phyloP scores from a whole-genome alignment of 2,797 vertebrate genomes.

The Leptatherina wallacei region DNA sequence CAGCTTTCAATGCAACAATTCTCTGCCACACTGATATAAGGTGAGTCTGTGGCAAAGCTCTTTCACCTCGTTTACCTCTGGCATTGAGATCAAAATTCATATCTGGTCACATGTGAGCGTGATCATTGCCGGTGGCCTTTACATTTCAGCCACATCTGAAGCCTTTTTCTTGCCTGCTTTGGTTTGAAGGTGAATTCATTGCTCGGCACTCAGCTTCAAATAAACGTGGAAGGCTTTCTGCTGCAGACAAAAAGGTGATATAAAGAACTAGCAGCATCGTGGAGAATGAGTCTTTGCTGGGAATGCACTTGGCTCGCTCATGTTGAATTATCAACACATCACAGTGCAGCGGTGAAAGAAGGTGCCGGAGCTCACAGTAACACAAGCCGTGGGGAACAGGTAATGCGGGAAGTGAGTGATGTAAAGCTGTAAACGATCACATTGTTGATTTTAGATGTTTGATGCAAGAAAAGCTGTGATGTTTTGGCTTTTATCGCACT shows the following conservation, averaged over 20 bases:
- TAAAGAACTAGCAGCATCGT: slow-evolving; percentile 9
- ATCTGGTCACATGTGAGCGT: slow-evolving; percentile 51
- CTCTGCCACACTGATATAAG: slow-evolving; percentile 47
- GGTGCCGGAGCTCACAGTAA: slow-evolving; percentile 13
- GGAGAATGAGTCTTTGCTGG: slow-evolving; percentile 3
- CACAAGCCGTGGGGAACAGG: neutral
- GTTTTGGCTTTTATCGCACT: slow-evolving; percentile 15
- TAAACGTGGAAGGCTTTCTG: slow-evolving; percentile 13
- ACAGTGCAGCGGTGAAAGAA: slow-evolving; percentile 13
- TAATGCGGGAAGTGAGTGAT: slow-evolving; percentile 18
- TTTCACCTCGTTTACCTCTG: slow-evolving; percentile 52
- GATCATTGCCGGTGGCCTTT: slow-evolving; percentile 52
- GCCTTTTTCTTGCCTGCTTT: slow-evolving; percentile 19
- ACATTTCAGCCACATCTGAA: slow-evolving; percentile 39
- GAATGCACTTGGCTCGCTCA: slow-evolving; percentile 3
- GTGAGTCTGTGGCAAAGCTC: slow-evolving; percentile 43
- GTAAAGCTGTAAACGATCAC: slow-evolving; percentile 40
- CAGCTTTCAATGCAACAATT: slow-evolving; percentile 66
- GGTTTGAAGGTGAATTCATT: slow-evolving; percentile 38
- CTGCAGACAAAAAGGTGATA: slow-evolving; percentile 4
- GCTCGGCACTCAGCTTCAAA: slow-evolving; percentile 24
- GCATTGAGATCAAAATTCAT: slow-evolving; percentile 62
- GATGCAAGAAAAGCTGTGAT: slow-evolving; percentile 28
- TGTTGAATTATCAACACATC: slow-evolving; percentile 43
- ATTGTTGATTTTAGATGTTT: slow-evolving; percentile 24